A percentile compares a stretch with the other conserved stretches of the same genome.
Evolutionary conservation across 2,797 vertebrate genomes (phyloP).

Genomic region (Serranus cabrilla): DNA sequence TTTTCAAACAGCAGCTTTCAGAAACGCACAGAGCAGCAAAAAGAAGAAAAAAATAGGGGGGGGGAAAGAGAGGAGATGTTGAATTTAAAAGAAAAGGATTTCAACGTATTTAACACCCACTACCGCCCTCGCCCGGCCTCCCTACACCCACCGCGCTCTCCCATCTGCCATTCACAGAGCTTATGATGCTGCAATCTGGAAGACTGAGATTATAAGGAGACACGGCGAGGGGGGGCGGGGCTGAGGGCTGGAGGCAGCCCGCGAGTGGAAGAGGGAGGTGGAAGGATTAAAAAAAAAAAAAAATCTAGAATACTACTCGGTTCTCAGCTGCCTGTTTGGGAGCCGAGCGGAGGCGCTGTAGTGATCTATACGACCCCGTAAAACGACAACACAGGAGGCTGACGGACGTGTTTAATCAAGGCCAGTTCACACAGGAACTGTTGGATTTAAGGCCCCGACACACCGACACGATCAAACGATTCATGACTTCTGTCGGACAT

Average conservation of each 20-base stretch:
- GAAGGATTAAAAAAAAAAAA: slow-evolving; percentile 56
- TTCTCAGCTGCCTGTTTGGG: slow-evolving; percentile 38
- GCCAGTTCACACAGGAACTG: slow-evolving; percentile 19
- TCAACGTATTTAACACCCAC: slow-evolving; percentile 77
- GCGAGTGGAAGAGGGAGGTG: slow-evolving; percentile 25
- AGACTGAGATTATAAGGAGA: slow-evolving; percentile 73
- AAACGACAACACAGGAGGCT: slow-evolving; percentile 18
- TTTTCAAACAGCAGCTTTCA: slow-evolving; percentile 62
- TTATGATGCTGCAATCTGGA: slow-evolving; percentile 72
- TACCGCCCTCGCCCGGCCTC: slow-evolving; percentile 63
- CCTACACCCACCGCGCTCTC: slow-evolving; percentile 74
- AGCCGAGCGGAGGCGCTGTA: slow-evolving; percentile 26
- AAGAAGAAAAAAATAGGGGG: slow-evolving; percentile 15
- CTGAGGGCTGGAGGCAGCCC: slow-evolving; percentile 33
- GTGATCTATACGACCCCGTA: slow-evolving; percentile 31
- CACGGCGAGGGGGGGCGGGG: slow-evolving; percentile 49
- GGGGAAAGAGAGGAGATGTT: slow-evolving; percentile 25
- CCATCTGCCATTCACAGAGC: slow-evolving; percentile 77
- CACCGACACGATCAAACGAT: not conserved
- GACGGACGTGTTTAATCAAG: slow-evolving; percentile 3
- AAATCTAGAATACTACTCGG: slow-evolving; percentile 61
- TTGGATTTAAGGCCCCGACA: not conserved
- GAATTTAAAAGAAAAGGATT: slow-evolving; percentile 66
- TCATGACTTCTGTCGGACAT: not conserved
- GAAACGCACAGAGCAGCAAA: slow-evolving; percentile 56